A percentile compares a stretch with the other conserved stretches of the same genome.
These are phyloP conservation scores for Stenotaenia linearis DNA, from an alignment of 2,888 invertebrate species.

Conservation along the genomic window DNA sequence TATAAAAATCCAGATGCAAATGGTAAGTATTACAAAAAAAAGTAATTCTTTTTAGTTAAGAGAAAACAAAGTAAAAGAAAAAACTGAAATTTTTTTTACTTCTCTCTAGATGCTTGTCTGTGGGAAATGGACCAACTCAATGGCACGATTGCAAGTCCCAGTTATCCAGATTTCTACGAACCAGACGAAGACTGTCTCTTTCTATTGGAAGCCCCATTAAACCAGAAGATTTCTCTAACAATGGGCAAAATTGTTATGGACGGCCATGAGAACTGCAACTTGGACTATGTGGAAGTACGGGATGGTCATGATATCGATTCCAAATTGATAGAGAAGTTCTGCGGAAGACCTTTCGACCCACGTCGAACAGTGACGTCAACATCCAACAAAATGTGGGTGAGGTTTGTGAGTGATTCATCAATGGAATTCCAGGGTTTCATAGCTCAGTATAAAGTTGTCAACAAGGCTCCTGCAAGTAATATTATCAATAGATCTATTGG, in stretches of 20 bases:
- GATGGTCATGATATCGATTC: conserved; percentile 37
- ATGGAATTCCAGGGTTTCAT: conserved; percentile 38
- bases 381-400: conserved; percentile 35
- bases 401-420: conserved; percentile 37
- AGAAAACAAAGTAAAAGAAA: too few relatives aligned
- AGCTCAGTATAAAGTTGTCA: conserved; percentile 35
- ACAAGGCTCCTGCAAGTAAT: background rate
- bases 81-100: too few relatives aligned
- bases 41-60: too few relatives aligned
- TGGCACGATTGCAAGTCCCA: conserved; percentile 39
- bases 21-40: background rate
- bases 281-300: conserved; percentile 37
- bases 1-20: background rate
- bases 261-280: conserved; percentile 36
- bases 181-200: conserved; percentile 38
- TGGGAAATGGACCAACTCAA: conserved; percentile 37
- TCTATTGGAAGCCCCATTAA: conserved; percentile 37
- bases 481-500: too few relatives aligned
- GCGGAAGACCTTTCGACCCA: conserved; percentile 34
- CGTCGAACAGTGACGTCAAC: conserved; percentile 35
- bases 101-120: conserved; percentile 37
- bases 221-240: conserved; percentile 36
- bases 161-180: conserved; percentile 39
- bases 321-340: conserved; percentile 34
- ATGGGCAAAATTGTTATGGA: conserved; percentile 39